Evolutionary conservation across 2,113 vertebrate species (phyloP).

Genomic region (Carassius auratus): DNA sequence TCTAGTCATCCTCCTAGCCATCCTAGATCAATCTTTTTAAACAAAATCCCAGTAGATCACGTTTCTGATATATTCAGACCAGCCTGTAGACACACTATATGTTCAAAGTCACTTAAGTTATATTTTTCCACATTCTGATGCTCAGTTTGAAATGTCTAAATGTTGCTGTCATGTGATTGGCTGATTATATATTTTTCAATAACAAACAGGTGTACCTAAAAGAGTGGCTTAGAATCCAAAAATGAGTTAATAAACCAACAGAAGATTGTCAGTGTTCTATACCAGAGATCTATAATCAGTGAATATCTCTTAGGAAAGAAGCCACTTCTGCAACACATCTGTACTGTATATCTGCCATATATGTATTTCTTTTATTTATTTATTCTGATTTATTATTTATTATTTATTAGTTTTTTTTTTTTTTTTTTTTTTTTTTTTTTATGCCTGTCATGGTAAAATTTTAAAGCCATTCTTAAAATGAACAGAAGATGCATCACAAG

Average conservation of each 20-base stretch:
- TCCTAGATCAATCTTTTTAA: too few species aligned
- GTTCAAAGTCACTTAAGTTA: too few species aligned
- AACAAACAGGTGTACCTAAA: too few species aligned
- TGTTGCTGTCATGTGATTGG: background rate
- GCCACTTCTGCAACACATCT: background rate
- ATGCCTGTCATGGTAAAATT: background rate
- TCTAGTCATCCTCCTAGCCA: too few species aligned
- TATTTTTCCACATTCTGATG: background rate
- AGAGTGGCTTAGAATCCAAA: background rate
- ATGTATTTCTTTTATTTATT: background rate
- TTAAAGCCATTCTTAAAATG: background rate
- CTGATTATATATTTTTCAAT: background rate
- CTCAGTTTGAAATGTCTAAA: background rate
- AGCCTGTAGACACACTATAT: too few species aligned
- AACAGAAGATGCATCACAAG: background rate
- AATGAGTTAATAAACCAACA: background rate
- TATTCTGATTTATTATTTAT: background rate
- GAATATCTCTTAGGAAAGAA: background rate
- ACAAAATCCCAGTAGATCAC: too few species aligned
- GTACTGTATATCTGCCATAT: background rate
- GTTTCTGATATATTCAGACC: too few species aligned
- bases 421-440: background rate
- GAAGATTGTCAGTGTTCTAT: background rate
- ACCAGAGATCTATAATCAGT: background rate
- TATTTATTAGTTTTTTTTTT: too few species aligned